phyloP scores from a whole-genome alignment of 1,140 invertebrate genomes.

The Eumaeus atala region DNA sequence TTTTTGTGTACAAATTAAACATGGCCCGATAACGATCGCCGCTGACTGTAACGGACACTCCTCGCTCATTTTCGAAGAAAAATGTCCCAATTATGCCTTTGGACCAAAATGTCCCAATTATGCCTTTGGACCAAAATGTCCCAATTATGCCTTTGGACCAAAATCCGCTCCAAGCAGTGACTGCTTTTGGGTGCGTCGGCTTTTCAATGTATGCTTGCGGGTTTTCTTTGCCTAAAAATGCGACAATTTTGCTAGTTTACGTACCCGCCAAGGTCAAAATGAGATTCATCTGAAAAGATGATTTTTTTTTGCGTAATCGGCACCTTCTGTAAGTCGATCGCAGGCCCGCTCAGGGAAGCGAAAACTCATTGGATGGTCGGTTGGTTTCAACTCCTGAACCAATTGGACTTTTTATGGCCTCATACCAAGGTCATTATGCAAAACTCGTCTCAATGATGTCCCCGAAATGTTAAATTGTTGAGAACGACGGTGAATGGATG shows the following conservation, averaged over 20 bases:
- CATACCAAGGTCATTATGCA: too few species aligned
- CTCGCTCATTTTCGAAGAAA: slow-evolving; percentile 11
- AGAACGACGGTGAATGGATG: slow-evolving; percentile 14
- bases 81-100: too few species aligned
- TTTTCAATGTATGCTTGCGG: slow-evolving; percentile 9
- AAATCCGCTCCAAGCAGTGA: slow-evolving; percentile 12
- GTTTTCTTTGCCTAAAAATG: slow-evolving; percentile 8
- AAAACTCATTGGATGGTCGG: too few species aligned
- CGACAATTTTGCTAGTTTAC: slow-evolving; percentile 5
- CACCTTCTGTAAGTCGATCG: too few species aligned
- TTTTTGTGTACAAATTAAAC: slow-evolving; percentile 1
- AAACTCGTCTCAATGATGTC: too few species aligned
- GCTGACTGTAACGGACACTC: not conserved
- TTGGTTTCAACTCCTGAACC: too few species aligned
- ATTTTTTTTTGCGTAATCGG: too few species aligned
- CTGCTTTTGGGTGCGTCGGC: slow-evolving; percentile 9
- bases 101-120: too few species aligned
- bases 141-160: slow-evolving; percentile 8
- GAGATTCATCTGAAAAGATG: not conserved
- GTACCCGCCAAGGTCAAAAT: not conserved
- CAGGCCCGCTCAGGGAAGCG: too few species aligned
- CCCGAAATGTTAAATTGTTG: slow-evolving; percentile 14
- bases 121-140: too few species aligned
- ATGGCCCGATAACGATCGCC: slow-evolving; percentile 5
- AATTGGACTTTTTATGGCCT: too few species aligned